Conservation (phyloP, 2,113 vertebrate genomes). For the Neoarius graeffei region DNA sequence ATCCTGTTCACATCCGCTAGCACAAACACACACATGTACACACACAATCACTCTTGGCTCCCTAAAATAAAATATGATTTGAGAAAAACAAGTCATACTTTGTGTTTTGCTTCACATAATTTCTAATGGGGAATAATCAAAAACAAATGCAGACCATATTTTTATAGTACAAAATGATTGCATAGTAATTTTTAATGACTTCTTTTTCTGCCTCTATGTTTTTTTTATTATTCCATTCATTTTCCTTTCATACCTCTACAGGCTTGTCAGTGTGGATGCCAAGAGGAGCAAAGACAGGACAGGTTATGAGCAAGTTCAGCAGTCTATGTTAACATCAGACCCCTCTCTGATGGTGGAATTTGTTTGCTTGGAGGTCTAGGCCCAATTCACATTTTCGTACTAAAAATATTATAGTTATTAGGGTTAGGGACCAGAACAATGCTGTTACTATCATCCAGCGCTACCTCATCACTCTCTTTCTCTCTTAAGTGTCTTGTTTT, state of each 20-base stretch:
- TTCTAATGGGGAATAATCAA: slow-evolving; percentile 62
- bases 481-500: slow-evolving; percentile 9
- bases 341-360: slow-evolving; percentile 10
- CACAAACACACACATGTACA: slow-evolving; percentile 31
- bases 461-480: slow-evolving; percentile 26
- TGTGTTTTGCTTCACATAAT: slow-evolving; percentile 58
- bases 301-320: slow-evolving; percentile 40
- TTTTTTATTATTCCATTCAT: slow-evolving; percentile 41
- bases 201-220: slow-evolving; percentile 48
- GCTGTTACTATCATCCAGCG: background rate
- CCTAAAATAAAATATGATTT: slow-evolving; percentile 56
- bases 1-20: slow-evolving; percentile 49
- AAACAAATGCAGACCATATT: slow-evolving; percentile 64
- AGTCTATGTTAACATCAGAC: slow-evolving; percentile 40
- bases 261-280: slow-evolving; percentile 47
- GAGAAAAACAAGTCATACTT: slow-evolving; percentile 47
- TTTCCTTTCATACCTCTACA: slow-evolving; percentile 29
- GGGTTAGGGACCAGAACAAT: background rate
- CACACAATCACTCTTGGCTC: slow-evolving; percentile 28
- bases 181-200: slow-evolving; percentile 63
- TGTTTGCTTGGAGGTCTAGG: slow-evolving; percentile 10
- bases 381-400: slow-evolving; percentile 5
- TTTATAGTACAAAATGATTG: slow-evolving; percentile 66
- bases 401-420: slow-evolving; percentile 14
- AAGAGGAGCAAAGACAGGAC: slow-evolving; percentile 52